Conservation (phyloP, 2,888 invertebrate genomes). For the Mythimna impura region DNA sequence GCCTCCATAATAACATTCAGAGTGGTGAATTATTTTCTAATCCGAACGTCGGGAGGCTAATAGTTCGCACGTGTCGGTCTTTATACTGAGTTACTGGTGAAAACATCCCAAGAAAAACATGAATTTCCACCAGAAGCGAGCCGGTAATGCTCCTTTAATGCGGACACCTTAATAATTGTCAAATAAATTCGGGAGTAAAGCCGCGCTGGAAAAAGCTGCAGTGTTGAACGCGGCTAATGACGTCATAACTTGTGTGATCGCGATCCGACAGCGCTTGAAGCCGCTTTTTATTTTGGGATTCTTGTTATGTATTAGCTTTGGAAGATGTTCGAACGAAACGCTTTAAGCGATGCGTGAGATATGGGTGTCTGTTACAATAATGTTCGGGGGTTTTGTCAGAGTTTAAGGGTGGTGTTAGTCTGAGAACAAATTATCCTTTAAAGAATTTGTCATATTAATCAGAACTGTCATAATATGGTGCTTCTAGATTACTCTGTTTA, state of each 20-base stretch:
- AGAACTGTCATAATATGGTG: not conserved
- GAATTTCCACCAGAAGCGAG: conserved; percentile 81
- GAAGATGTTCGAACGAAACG: conserved; percentile 50
- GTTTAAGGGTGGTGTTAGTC: conserved; percentile 17
- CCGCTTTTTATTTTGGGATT: conserved; percentile 65
- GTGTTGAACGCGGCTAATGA: conserved; percentile 82
- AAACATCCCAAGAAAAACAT: conserved; percentile 89
- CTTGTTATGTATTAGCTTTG: conserved; percentile 59
- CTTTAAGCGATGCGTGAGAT: conserved; percentile 61
- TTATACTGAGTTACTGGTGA: conserved; percentile 85
- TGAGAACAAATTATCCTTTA: conserved; percentile 15
- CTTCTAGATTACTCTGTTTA: not conserved
- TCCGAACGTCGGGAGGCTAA: conserved; percentile 87
- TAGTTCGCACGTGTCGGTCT: conserved; percentile 89
- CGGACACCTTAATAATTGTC: conserved; percentile 83
- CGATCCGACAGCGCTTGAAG: conserved; percentile 68
- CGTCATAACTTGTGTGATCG: conserved; percentile 79
- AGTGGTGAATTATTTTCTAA: conserved; percentile 90
- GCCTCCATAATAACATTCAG: conserved; percentile 89
- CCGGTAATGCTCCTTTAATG: conserved; percentile 85
- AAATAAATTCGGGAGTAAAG: conserved; percentile 87
- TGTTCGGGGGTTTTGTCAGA: conserved; percentile 40
- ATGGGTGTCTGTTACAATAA: conserved; percentile 53
- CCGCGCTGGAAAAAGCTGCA: conserved; percentile 79
- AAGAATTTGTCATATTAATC: conserved; percentile 8